phyloP scores from a whole-genome alignment of 92 coral and sea anemone genomes.

The Paramuricea clavata region DNA sequence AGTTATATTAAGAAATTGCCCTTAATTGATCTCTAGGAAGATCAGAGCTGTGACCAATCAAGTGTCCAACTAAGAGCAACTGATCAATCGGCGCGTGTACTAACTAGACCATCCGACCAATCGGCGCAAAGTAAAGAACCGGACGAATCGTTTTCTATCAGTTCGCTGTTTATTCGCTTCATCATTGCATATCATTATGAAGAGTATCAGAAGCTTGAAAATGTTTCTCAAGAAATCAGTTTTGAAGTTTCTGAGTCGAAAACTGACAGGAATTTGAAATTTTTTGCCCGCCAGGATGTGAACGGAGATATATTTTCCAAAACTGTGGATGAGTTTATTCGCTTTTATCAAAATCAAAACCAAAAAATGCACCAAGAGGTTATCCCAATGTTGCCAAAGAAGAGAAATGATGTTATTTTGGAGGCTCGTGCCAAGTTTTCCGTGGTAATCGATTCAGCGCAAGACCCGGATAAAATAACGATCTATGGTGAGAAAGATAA shows the following conservation, averaged over 20 bases:
- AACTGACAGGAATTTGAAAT: neutral
- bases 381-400: neutral
- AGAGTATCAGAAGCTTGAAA: conserved; percentile 8
- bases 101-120: neutral
- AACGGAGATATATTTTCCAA: neutral
- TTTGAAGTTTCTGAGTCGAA: conserved; percentile 5
- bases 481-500: conserved; percentile 8
- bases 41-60: neutral
- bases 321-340: neutral
- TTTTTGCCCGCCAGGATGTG: neutral
- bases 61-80: no score
- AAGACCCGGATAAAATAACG: neutral
- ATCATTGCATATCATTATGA: neutral
- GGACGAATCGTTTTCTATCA: neutral
- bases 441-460: neutral
- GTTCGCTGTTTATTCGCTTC: neutral
- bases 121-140: neutral
- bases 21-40: no score
- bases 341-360: neutral
- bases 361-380: conserved; percentile 4
- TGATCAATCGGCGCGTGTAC: no score
- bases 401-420: neutral
- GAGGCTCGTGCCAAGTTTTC: neutral
- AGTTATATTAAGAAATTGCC: no score
- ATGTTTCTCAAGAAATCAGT: conserved; percentile 3